These are phyloP conservation scores for Pseudolaguvia tuberculata DNA, from an alignment of 2,113 vertebrate species.

Conservation along the genomic window DNA sequence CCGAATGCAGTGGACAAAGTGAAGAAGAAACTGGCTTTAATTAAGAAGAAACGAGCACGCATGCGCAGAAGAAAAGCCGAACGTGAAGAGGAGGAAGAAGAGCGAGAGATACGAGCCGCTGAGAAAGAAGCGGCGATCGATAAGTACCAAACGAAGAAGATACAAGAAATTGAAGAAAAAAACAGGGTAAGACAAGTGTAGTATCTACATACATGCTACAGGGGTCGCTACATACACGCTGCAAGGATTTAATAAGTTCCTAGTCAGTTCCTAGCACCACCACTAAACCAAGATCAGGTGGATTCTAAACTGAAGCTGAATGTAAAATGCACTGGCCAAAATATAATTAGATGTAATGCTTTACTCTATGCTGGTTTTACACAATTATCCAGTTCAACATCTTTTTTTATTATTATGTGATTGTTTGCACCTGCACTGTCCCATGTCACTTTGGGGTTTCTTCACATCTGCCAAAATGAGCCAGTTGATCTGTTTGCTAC, in stretches of 20 bases:
- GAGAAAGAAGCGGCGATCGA: slow-evolving; percentile 79
- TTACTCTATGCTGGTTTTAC: too few species aligned
- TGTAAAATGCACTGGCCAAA: too few species aligned
- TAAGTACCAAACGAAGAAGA: slow-evolving; percentile 76
- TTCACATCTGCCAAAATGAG: neutral
- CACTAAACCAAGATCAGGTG: too few species aligned
- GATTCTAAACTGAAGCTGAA: too few species aligned
- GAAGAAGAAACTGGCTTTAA: slow-evolving; percentile 57
- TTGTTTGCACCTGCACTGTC: neutral
- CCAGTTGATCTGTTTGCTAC: neutral
- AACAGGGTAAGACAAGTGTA: slow-evolving; percentile 69
- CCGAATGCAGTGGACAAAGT: slow-evolving; percentile 51
- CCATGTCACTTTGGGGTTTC: neutral
- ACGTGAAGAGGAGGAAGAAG: slow-evolving; percentile 57
- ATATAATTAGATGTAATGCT: too few species aligned
- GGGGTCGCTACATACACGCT: too few species aligned
- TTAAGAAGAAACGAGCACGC: slow-evolving; percentile 68
- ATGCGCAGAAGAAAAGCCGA: slow-evolving; percentile 59
- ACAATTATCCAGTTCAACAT: neutral
- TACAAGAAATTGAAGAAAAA: slow-evolving; percentile 83
- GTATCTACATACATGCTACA: neutral
- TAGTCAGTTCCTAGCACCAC: too few species aligned
- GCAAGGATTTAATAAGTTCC: too few species aligned
- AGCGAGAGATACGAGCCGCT: slow-evolving; percentile 54
- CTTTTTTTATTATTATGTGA: neutral